Evolutionary conservation across 2,797 vertebrate species (phyloP).

Genomic region (Spinibarbus caldwelli): DNA sequence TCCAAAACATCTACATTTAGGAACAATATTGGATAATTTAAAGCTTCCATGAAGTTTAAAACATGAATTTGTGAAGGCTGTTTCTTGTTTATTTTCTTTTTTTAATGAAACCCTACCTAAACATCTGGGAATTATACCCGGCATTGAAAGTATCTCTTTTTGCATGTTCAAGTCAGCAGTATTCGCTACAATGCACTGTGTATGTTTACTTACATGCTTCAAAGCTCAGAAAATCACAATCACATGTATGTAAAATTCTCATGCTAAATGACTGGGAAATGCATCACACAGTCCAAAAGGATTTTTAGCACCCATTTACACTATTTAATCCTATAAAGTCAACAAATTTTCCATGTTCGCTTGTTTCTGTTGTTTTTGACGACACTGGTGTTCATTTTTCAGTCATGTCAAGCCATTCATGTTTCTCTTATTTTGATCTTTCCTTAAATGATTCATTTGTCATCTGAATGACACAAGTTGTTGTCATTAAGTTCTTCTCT

Average conservation of each 20-base stretch:
- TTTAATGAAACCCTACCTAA: background rate
- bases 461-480: background rate
- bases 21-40: background rate
- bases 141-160: background rate
- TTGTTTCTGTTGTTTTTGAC: conserved; percentile 9
- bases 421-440: background rate
- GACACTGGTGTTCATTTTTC: background rate
- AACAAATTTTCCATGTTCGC: background rate
- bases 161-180: conserved; percentile 47
- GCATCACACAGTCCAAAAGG: background rate
- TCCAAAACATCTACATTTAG: conserved; percentile 5
- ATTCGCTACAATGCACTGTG: conserved; percentile 20
- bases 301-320: background rate
- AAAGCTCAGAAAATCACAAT: conserved; percentile 7
- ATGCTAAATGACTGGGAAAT: conserved; percentile 6
- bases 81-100: background rate
- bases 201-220: conserved; percentile 22
- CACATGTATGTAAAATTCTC: background rate
- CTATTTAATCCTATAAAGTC: background rate
- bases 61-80: background rate
- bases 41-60: conserved; percentile 6
- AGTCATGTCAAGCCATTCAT: background rate
- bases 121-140: background rate
- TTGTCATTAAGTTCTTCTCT: background rate
- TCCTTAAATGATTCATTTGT: background rate